phyloP scores from a whole-genome alignment of 2,797 vertebrate species.

The Anolis apletophallus region DNA sequence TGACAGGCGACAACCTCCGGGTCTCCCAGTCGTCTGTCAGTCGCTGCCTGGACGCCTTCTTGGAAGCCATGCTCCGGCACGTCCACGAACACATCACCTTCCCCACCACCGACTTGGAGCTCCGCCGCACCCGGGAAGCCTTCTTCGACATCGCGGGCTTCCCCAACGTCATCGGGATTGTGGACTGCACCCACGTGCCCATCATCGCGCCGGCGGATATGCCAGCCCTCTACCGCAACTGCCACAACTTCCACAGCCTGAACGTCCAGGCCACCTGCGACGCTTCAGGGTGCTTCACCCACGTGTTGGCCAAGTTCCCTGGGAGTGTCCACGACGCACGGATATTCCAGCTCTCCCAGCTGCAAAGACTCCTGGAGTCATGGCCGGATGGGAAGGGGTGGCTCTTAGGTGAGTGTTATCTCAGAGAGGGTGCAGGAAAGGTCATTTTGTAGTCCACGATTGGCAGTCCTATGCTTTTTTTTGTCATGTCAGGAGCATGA shows the following conservation, averaged over 20 bases:
- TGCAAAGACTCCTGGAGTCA: conserved; percentile 36
- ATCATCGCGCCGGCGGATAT: conserved; percentile 37
- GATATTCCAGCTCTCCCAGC: conserved; percentile 43
- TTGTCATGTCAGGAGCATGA: no score
- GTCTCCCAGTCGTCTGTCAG: conserved; percentile 43
- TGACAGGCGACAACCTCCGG: conserved; percentile 40
- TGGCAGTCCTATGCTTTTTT: neutral
- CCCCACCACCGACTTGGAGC: conserved; percentile 36
- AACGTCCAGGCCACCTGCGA: conserved; percentile 44
- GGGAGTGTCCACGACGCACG: conserved; percentile 34
- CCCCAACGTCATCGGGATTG: conserved; percentile 39
- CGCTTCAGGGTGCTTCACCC: conserved; percentile 33
- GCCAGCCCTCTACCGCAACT: conserved; percentile 39
- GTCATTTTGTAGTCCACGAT: no score
- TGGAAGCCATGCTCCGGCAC: conserved; percentile 40
- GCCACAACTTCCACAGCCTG: conserved; percentile 45
- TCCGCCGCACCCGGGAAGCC: conserved; percentile 33
- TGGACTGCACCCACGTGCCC: conserved; percentile 42
- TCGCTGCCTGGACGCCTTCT: conserved; percentile 39
- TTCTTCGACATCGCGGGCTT: conserved; percentile 43
- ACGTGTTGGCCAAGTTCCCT: conserved; percentile 37
- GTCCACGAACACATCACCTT: conserved; percentile 45
- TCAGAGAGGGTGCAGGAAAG: neutral
- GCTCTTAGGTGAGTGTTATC: conserved; percentile 29
- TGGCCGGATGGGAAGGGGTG: conserved; percentile 45